A percentile compares a stretch with the other conserved stretches of the same genome.
phyloP scores from a whole-genome alignment of 2,113 vertebrate genomes.

The Oplegnathus fasciatus region DNA sequence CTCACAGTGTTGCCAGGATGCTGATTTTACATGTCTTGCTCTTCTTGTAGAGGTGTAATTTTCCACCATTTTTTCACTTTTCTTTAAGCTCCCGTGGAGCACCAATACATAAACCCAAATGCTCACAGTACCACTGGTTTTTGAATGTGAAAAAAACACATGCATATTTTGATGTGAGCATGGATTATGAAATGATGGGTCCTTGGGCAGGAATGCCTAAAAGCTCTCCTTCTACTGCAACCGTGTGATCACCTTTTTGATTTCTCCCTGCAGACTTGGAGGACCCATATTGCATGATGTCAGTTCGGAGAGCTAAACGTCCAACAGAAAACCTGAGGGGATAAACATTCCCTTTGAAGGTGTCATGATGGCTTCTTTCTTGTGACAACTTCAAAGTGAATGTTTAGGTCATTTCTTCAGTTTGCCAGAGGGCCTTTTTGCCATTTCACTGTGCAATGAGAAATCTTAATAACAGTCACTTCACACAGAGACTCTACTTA shows the following conservation, averaged over 20 bases:
- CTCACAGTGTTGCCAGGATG: neutral
- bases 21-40: neutral
- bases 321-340: slow-evolving; percentile 48
- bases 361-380: slow-evolving; percentile 55
- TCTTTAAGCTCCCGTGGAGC: slow-evolving; percentile 7
- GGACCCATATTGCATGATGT: slow-evolving; percentile 25
- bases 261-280: slow-evolving; percentile 27
- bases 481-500: slow-evolving; percentile 11
- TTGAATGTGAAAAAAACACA: neutral
- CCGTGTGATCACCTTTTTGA: slow-evolving; percentile 21
- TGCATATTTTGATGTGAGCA: slow-evolving; percentile 18
- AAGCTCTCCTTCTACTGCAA: slow-evolving; percentile 4
- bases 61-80: slow-evolving; percentile 13
- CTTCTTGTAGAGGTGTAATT: slow-evolving; percentile 7
- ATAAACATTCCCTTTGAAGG: slow-evolving; percentile 67
- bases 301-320: slow-evolving; percentile 32
- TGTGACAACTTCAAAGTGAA: slow-evolving; percentile 72
- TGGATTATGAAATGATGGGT: slow-evolving; percentile 2
- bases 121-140: neutral
- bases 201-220: neutral
- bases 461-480: slow-evolving; percentile 35
- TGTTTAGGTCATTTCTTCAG: slow-evolving; percentile 54
- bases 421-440: slow-evolving; percentile 47
- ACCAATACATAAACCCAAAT: neutral
- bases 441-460: slow-evolving; percentile 41